These are phyloP conservation scores for Diogma glabrata DNA, from an alignment of 2,888 invertebrate species.

Conservation along the genomic window DNA sequence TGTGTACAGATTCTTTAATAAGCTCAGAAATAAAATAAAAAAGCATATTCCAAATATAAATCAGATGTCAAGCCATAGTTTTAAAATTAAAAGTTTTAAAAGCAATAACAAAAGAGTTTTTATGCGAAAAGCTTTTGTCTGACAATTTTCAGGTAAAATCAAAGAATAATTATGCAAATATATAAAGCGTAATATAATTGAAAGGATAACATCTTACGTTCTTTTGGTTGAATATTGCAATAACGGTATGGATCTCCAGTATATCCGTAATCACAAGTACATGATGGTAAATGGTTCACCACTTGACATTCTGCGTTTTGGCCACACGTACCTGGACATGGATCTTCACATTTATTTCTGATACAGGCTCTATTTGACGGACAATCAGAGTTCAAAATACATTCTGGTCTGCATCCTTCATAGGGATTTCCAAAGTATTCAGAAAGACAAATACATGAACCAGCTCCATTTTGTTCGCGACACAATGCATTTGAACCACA, in stretches of 20 bases:
- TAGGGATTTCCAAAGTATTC: conserved; percentile 57
- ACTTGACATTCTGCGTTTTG: conserved; percentile 54
- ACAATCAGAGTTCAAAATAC: conserved; percentile 57
- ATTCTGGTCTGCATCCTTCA: conserved; percentile 59
- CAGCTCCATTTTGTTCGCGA: conserved; percentile 45
- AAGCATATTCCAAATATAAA: no score
- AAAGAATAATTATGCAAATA: no score
- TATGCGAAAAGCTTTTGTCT: no score
- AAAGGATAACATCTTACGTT: conserved; percentile 47
- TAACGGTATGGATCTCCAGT: conserved; percentile 54
- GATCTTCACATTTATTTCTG: conserved; percentile 57
- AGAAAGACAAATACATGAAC: conserved; percentile 49
- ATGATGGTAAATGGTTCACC: conserved; percentile 60
- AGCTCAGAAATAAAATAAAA: no score
- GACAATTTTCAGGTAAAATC: no score
- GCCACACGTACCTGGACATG: conserved; percentile 63
- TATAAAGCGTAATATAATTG: no score
- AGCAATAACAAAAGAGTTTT: no score
- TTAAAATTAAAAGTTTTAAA: no score
- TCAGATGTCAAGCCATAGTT: no score
- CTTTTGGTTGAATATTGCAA: conserved; percentile 41
- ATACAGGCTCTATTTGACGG: conserved; percentile 53
- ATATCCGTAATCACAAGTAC: conserved; percentile 51
- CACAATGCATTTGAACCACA: conserved; percentile 61
- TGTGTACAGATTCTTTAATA: no score